Evolutionary conservation across 2,113 vertebrate species (phyloP).

Genomic region (Entomyzon cyanotis): DNA sequence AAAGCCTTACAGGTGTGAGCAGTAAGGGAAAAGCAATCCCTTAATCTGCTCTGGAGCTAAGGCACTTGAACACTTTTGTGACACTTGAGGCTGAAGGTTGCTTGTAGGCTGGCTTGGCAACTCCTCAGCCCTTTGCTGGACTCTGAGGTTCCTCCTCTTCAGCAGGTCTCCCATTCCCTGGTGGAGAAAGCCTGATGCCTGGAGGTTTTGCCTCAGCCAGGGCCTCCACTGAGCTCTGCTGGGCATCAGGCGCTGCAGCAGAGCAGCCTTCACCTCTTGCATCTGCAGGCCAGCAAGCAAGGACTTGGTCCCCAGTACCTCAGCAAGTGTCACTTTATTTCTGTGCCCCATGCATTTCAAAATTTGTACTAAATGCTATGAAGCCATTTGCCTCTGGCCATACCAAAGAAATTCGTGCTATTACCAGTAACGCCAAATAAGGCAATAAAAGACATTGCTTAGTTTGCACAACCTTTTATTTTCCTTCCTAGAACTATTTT

Average conservation of each 20-base stretch:
- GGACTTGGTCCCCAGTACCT: background rate
- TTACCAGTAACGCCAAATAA: constrained; percentile 52
- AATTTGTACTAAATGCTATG: background rate
- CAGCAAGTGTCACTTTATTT: background rate
- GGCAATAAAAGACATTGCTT: constrained; percentile 51
- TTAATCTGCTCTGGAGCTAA: background rate
- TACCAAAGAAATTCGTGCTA: background rate
- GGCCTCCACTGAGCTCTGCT: background rate
- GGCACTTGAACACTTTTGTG: background rate
- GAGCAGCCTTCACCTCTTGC: background rate
- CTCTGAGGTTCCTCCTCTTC: background rate
- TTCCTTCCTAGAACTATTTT: constrained; percentile 62
- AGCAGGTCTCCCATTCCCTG: background rate
- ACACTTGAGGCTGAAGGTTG: background rate
- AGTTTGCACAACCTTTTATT: constrained; percentile 54
- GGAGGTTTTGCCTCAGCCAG: background rate
- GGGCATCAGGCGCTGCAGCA: background rate
- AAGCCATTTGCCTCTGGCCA: background rate
- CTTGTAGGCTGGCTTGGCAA: background rate
- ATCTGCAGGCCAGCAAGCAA: fast-evolving
- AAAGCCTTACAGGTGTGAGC: background rate
- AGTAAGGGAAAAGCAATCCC: background rate
- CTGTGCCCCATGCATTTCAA: background rate
- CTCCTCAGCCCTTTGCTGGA: background rate
- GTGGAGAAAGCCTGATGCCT: background rate